These are phyloP conservation scores for Balaeniceps rex DNA, from an alignment of 2,113 vertebrate genomes.

Conservation along the genomic window DNA sequence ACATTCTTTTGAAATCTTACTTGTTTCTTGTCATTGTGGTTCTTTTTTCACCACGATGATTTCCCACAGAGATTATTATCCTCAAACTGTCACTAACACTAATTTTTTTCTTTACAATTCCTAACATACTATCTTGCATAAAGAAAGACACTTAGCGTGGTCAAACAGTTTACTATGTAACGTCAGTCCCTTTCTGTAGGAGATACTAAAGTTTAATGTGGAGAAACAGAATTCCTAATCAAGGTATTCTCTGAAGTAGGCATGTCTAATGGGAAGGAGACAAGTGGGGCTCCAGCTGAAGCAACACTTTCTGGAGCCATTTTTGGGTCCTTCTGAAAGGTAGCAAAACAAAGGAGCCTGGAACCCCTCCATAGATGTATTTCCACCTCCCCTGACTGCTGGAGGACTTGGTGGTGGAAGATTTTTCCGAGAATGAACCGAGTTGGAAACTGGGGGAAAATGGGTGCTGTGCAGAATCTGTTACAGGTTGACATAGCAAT, in stretches of 20 bases:
- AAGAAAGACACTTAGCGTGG: rapidly evolving
- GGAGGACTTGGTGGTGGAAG: background rate
- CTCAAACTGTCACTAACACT: background rate
- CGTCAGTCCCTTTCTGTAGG: background rate
- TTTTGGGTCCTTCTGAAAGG: background rate
- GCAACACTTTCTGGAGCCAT: background rate
- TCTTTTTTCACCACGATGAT: background rate
- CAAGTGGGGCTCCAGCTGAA: background rate
- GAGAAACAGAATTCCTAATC: background rate
- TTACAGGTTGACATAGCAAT: background rate
- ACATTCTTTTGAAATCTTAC: background rate
- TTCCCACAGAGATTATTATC: background rate
- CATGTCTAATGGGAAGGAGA: background rate
- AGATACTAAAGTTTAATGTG: background rate
- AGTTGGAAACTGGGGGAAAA: background rate
- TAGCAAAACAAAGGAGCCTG: background rate
- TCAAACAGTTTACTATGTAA: background rate
- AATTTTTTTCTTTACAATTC: background rate
- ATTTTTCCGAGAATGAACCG: background rate
- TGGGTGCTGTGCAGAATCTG: background rate
- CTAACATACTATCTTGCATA: background rate
- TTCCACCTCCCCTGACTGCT: background rate
- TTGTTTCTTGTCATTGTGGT: background rate
- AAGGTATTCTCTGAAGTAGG: background rate
- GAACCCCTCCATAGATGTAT: background rate